Evolutionary conservation across 2,888 invertebrate genomes (phyloP).

Genomic region (Tetheella fluctuosa): DNA sequence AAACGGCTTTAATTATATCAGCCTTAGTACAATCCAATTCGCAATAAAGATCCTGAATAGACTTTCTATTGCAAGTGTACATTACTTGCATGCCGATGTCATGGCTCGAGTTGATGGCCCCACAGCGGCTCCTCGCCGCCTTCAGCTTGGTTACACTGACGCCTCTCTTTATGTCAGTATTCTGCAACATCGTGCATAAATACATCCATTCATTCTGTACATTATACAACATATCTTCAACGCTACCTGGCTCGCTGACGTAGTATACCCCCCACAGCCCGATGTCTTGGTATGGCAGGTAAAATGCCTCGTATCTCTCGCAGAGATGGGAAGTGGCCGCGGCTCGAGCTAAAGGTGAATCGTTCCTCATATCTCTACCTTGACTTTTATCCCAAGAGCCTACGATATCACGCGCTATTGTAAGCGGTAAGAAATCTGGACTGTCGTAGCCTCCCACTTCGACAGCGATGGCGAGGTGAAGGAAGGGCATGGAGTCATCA

Average conservation of each 20-base stretch:
- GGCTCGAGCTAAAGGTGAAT: slow-evolving; percentile 52
- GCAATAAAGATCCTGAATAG: slow-evolving; percentile 32
- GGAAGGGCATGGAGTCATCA: slow-evolving; percentile 72
- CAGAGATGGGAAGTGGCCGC: slow-evolving; percentile 58
- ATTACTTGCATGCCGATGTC: slow-evolving; percentile 66
- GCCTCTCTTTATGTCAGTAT: slow-evolving; percentile 58
- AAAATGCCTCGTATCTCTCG: slow-evolving; percentile 70
- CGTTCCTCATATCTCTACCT: slow-evolving; percentile 54
- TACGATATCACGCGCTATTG: slow-evolving; percentile 61
- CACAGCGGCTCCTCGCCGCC: slow-evolving; percentile 47
- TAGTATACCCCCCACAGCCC: slow-evolving; percentile 81
- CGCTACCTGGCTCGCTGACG: slow-evolving; percentile 48
- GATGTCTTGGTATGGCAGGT: slow-evolving; percentile 65
- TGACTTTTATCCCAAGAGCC: slow-evolving; percentile 70
- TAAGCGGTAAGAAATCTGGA: slow-evolving; percentile 57
- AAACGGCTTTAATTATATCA: slow-evolving; percentile 33
- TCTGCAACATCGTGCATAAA: slow-evolving; percentile 52
- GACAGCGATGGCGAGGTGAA: slow-evolving; percentile 71
- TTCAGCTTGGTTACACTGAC: slow-evolving; percentile 54
- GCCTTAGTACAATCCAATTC: slow-evolving; percentile 23
- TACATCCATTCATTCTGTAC: slow-evolving; percentile 70
- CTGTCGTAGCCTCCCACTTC: slow-evolving; percentile 70
- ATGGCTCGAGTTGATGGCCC: slow-evolving; percentile 53
- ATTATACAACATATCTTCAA: slow-evolving; percentile 63
- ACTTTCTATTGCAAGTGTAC: slow-evolving; percentile 47